Evolutionary conservation across 2,888 invertebrate genomes (phyloP).

Genomic region (Spilarctia lutea): DNA sequence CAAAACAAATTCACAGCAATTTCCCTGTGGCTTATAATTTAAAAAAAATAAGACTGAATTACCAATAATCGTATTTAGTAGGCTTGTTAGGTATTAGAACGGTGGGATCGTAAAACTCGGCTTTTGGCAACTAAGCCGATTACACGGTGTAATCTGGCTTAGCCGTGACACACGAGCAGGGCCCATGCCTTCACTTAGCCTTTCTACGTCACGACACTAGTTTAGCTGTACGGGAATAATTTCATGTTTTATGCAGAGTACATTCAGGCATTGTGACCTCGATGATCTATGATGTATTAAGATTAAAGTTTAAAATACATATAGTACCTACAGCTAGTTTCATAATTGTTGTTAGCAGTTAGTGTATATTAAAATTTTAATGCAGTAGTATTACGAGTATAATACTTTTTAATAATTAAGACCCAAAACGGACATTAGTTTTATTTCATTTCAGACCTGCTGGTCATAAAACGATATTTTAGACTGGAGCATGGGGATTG

Average conservation of each 20-base stretch:
- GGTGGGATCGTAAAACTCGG: conserved; percentile 62
- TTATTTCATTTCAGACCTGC: not conserved
- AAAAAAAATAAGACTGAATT: not conserved
- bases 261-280: not conserved
- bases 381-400: no score
- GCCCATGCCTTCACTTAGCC: conserved; percentile 67
- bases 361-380: no score
- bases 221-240: not conserved
- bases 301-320: no score
- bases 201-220: conserved; percentile 45
- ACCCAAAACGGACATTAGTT: no score
- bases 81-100: conserved; percentile 35
- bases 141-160: conserved; percentile 70
- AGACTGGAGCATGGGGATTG: not conserved
- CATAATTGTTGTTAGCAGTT: no score
- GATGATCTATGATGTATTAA: not conserved
- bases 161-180: conserved; percentile 57
- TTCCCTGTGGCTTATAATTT: not conserved
- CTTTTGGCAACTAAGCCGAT: conserved; percentile 72
- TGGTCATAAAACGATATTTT: not conserved
- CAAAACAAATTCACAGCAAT: not conserved
- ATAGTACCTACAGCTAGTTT: no score
- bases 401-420: no score
- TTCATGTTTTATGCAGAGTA: not conserved
- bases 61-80: conserved; percentile 19